A percentile compares a stretch with the other conserved stretches of the same genome.
These are phyloP conservation scores for Acestrorhynchus altus DNA, from an alignment of 2,797 vertebrate species.

Conservation along the genomic window DNA sequence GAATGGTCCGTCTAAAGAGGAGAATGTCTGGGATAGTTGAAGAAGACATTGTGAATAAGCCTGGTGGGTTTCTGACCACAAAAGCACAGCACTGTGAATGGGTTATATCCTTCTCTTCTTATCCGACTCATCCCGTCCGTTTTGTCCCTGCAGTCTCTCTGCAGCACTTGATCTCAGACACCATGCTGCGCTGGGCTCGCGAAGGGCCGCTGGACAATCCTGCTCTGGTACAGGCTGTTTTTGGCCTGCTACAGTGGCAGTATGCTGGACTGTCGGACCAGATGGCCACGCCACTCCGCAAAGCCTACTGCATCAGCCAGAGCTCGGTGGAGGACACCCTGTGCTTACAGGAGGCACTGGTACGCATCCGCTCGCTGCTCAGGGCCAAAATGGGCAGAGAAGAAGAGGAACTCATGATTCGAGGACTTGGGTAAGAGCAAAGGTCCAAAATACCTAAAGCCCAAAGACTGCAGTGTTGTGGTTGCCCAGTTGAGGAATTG, in stretches of 20 bases:
- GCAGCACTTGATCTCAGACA: slow-evolving; percentile 88
- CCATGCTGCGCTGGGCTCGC: slow-evolving; percentile 91
- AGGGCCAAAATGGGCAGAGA: slow-evolving; percentile 93
- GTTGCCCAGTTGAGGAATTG: too few species aligned
- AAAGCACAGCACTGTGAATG: neutral
- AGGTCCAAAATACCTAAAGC: neutral
- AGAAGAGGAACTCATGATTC: slow-evolving; percentile 95
- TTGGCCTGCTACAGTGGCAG: slow-evolving; percentile 87
- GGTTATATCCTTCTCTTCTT: too few species aligned
- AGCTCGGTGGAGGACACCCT: slow-evolving; percentile 90
- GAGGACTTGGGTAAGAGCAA: slow-evolving; percentile 85
- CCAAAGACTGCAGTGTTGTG: too few species aligned
- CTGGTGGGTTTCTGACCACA: slow-evolving; percentile 71
- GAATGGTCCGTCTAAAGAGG: slow-evolving; percentile 81
- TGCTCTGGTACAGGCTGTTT: slow-evolving; percentile 87
- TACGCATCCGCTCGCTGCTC: slow-evolving; percentile 92
- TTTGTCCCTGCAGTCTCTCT: slow-evolving; percentile 80
- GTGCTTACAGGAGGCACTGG: slow-evolving; percentile 87
- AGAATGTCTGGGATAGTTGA: slow-evolving; percentile 74
- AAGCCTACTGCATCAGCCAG: slow-evolving; percentile 90
- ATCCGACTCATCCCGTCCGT: neutral
- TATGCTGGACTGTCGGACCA: slow-evolving; percentile 89
- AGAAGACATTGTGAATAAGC: slow-evolving; percentile 71
- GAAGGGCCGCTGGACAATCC: slow-evolving; percentile 90
- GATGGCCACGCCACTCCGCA: slow-evolving; percentile 79